Base-by-base conservation (phyloP, 2,113 vertebrate species). In the Fulmarus glacialis region DNA sequence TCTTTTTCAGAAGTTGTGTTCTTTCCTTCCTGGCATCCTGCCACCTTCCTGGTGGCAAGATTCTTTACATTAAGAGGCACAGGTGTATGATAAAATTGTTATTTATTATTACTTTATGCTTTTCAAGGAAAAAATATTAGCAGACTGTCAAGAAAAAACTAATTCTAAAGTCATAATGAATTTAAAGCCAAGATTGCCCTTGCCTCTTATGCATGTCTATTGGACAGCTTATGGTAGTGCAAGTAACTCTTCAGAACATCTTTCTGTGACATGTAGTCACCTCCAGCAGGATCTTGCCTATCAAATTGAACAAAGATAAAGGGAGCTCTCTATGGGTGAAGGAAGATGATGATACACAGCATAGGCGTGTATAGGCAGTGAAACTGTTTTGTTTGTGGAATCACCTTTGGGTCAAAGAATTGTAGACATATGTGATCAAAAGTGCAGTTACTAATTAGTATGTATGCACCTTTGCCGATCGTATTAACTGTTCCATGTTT, bases 401-500 rank as follows among this genome's bases (percentile, higher is more conserved):
- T 53, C 24, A 17, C 52, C 14, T 84, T 89, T 85, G 38, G n/a
- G 27, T 47, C 40, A 67, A 53, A 79, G 26, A 21, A 59, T 29
- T 63, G 42, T 74, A n/a, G 68, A 63, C 36, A 38, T 50, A 23
- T 0, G 3, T 32, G 53, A 45, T 66, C 11, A 32, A 11, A 92
- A 73, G 29, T 55, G 18, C 14, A 30, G 27, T 56, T 72, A 23
- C 24, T 47, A 64, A 52, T 62, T 58, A 40, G 15, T 58, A 2
- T 12, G 12, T 75, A 18, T 34, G 73, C 24, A 38, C 8, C 27
- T 66, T 84, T 88, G 30, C 48, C 4, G 1, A 12, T 66, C 5
- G 2, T 36, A 22, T 26, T 78, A 43, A 34, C 16, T 45, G 4
- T 34, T 88, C 30, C 13, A 6, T 0, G 0, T 59, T 59, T 75